Evolutionary conservation across 2,113 vertebrate genomes (phyloP), one percentile per base, ranked within the genome.

Genomic region (Grantiella picta): DNA sequence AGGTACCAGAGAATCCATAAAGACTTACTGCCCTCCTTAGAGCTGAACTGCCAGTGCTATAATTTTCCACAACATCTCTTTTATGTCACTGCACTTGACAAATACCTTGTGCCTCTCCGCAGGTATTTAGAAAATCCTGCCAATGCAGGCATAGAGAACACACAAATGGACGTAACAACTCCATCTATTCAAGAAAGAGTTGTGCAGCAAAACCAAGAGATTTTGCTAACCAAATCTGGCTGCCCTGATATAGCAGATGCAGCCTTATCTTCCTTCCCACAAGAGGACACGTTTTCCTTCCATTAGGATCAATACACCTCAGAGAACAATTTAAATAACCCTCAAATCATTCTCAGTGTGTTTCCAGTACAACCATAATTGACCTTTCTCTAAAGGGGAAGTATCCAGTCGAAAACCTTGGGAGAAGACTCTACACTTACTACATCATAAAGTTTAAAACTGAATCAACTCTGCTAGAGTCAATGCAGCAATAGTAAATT

Each of bases 31-130:
- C 77, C 35, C 94, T 88, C 65, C 72, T 90, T 89, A 83, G 85
- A 63, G 75, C 80, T 69, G 68, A 95, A 92, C 75, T 87, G 71
- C 82, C 85, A 83, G 80, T 38, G 69, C 88, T 84, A 90, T 86
- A 69, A 85, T 92, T 96, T 95, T 81, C 77, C 76, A 91, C 11
- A 1, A 94, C 84, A 88, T 63, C 89, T 88, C 90, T 96, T 94
- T 94, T 77, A 89, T 93, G 79, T 76, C 89, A 88, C 82, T 68
- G 69, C 45, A 71, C 78, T 90, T 94, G 93, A 96, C 82, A 93
- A 92, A 90, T 81, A 86, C 60, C 40, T 94, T 86, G 76, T 83
- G 88, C 85, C 72, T 88, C 92, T 94, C 82, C 87, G 87, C 82
- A 90, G 75, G 87, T 93, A 88, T 91, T 92, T 60, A 71, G 82